Evolutionary conservation across 2,797 vertebrate genomes (phyloP), one percentile per base, ranked within the genome.

Genomic region (Champsocephalus esox): DNA sequence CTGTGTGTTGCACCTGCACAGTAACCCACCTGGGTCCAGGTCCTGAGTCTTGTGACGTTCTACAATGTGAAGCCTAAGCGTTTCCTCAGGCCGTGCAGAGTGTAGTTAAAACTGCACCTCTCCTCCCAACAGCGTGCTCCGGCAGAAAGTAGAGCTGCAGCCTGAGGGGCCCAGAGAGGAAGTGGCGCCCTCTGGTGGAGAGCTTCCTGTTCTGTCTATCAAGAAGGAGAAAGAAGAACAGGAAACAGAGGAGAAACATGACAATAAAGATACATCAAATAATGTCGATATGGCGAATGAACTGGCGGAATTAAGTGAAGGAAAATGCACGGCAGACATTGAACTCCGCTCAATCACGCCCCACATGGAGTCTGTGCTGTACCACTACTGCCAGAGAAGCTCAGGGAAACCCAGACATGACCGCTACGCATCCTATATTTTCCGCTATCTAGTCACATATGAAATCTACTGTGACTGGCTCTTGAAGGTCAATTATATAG

Each of bases 101-200:
- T 94, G 92, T 93, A 93, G 93, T 93, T 92, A 93, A 87, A 94
- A 91, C 92, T 91, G 93, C 93, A 93, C 92, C 86, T 94, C 93
- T 94, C 92, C 92, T 93, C 83, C 87, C 93, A 93, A 94, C 93
- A 94, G 93, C 89, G 89, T 90, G 87, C 89, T 89, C 85, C 90
- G 84, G 80, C 91, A 93, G 90, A 78, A 87, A 78, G 81, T 90
- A 86, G 90, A 81, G 90, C 85, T 71, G 60, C 84, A 89, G 84
- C 84, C 86, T 75, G 62, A 82, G 82, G 81, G 78, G 73, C 83
- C 86, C 81, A 83, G 82, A 80, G 88, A 79, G 81, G 70, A 81
- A 82, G 67, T 87, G 87, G 86, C 59, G 81, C 88, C 90, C 90
- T 89, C 90, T 92, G 87, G 89, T 87, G 87, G 77, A 71, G 88